Conservation (phyloP, 2,797 vertebrate species). For the Pipistrellus pygmaeus region DNA sequence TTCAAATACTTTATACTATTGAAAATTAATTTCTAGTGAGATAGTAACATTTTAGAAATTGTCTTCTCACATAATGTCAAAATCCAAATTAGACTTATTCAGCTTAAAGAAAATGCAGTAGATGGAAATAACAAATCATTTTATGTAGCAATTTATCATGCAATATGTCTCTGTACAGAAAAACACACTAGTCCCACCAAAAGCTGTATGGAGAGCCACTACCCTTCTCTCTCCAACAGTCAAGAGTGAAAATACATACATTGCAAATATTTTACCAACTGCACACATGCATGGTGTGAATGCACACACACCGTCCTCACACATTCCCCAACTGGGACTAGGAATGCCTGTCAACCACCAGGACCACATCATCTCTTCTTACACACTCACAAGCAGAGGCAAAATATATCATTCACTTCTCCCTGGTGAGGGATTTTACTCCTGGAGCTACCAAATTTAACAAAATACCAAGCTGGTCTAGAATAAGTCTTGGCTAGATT, state of each 20-base stretch:
- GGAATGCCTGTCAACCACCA: not conserved
- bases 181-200: not conserved
- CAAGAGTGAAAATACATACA: not conserved
- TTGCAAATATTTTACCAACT: not conserved
- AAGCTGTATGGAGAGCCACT: not conserved
- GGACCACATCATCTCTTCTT: not conserved
- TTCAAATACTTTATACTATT: constrained; percentile 51
- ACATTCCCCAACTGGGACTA: not conserved
- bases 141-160: not conserved
- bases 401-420: not conserved
- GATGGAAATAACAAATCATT: not conserved
- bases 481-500: not conserved
- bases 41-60: not conserved
- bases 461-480: constrained; percentile 1
- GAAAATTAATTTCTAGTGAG: constrained; percentile 60
- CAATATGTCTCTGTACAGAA: not conserved
- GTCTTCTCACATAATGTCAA: not conserved
- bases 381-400: not conserved
- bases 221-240: not conserved
- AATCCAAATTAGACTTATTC: constrained; percentile 6
- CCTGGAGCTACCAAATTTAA: not conserved
- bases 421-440: not conserved
- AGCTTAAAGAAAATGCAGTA: not conserved
- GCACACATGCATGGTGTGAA: rapidly evolving
- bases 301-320: not conserved